Evolutionary conservation across 2,113 vertebrate species (phyloP), one percentile per base, ranked within the genome.

Genomic region (Leptocoma aspasia): DNA sequence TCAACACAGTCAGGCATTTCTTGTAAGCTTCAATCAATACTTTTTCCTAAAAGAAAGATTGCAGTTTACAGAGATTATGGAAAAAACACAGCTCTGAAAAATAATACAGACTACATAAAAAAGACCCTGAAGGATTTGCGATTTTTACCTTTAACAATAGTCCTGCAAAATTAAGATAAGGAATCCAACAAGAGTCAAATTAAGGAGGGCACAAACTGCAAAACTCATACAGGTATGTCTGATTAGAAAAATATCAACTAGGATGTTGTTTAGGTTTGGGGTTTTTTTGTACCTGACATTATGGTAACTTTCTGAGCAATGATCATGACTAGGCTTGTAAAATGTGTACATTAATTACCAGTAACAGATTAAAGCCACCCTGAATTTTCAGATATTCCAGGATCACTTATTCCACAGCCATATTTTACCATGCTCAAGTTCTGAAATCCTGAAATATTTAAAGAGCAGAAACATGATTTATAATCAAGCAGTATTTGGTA

Each of bases 1-100:
- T 99, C 97, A 99, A 88, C 16, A 98, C 98, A 33, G 97, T 96
- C 73, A 99, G 98, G 98, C 98, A 99, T 98, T 98, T 99, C 97
- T 98, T 99, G 96, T 99, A 99, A 56, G 99, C 99, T 97, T 99
- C 99, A 70, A 99, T 99, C 90, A 99, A 97, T 26, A 99, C 99
- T 41, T 97, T 98, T 94, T 99, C 99, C 99, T 99, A 93, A 73
- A 97, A 95, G 86, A 90, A 66, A 97, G 35, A 85, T 50, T 17
- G 30, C 53, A 71, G 44, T 60, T 70, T 82, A 92, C 4, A 52
- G 73, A 90, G 70, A 59, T 49, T 31, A 87, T 23, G 26, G 39
- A 60, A 50, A 83, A 77, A 59, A 0, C 14, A 69, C 14, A 83
- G 50, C 15, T 63, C 63, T 50, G 19, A 49, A 64, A 91, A 82